Evolutionary conservation across 1,140 invertebrate species (phyloP).

Genomic region (Euura lappo): DNA sequence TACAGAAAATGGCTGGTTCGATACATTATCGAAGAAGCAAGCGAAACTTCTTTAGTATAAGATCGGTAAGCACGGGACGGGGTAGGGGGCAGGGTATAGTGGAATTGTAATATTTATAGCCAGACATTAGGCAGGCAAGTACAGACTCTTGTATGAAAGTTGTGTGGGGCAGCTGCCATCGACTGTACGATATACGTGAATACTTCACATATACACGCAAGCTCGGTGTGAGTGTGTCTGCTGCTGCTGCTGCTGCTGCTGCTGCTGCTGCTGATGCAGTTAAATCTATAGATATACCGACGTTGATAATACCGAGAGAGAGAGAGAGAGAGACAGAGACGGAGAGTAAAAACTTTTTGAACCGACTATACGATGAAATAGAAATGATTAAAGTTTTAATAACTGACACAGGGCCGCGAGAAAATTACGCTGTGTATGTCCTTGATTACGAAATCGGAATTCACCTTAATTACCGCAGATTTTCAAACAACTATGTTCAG

Average conservation of each 20-base stretch:
- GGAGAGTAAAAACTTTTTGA: background rate
- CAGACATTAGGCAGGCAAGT: conserved; percentile 28
- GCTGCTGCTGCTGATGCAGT: too few species aligned
- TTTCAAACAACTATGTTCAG: too few species aligned
- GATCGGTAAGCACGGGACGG: background rate
- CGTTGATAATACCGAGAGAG: too few species aligned
- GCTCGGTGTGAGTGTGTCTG: background rate
- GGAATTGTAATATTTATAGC: conserved; percentile 39
- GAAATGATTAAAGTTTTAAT: conserved; percentile 50
- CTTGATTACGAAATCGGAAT: conserved; percentile 33
- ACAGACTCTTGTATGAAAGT: too few species aligned
- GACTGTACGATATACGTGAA: background rate
- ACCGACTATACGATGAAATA: conserved; percentile 38
- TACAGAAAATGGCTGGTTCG: conserved; percentile 24
- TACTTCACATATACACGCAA: background rate
- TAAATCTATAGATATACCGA: too few species aligned
- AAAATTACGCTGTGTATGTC: conserved; percentile 25
- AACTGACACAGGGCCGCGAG: conserved; percentile 30
- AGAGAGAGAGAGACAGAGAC: too few species aligned
- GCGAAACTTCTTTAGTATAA: conserved; percentile 20
- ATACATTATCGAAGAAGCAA: conserved; percentile 30
- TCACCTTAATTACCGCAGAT: conserved; percentile 19
- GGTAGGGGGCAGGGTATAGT: background rate
- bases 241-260: too few species aligned
- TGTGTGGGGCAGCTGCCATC: too few species aligned